Percentiles rank a stretch among this genome's conserved stretches.
phyloP scores from a whole-genome alignment of 2,888 invertebrate genomes.

The Synanthedon formicaeformis region DNA sequence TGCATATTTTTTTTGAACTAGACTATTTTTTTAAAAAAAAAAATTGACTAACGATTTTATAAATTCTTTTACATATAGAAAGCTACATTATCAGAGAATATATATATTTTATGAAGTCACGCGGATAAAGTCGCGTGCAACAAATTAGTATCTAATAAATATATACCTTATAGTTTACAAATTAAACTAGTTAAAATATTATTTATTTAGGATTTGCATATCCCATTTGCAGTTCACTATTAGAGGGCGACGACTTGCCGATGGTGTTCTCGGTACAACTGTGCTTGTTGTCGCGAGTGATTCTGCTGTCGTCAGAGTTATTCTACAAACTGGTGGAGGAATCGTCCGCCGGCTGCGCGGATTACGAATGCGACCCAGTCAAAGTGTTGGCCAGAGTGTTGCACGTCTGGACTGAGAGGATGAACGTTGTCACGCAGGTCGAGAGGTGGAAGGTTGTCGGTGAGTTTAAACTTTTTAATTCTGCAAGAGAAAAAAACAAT shows the following conservation, averaged over 20 bases:
- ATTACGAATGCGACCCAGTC: conserved; percentile 69
- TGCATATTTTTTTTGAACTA: not conserved
- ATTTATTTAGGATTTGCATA: too few species aligned
- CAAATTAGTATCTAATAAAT: too few species aligned
- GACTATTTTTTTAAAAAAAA: not conserved
- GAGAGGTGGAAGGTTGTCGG: conserved; percentile 87
- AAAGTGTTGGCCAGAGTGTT: conserved; percentile 78
- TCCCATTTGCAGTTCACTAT: conserved; percentile 68
- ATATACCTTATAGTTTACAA: too few species aligned
- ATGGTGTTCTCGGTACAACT: conserved; percentile 83
- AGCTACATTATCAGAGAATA: too few species aligned
- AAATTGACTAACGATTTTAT: too few species aligned
- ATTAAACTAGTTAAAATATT: too few species aligned
- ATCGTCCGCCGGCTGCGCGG: conserved; percentile 45
- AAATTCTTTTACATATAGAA: not conserved
- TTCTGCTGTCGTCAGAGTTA: conserved; percentile 76
- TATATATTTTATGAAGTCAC: too few species aligned
- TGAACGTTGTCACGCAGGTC: conserved; percentile 81
- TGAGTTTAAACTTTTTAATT: conserved; percentile 28
- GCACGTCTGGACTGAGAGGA: conserved; percentile 83
- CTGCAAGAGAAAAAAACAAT: too few species aligned
- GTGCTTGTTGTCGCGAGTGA: conserved; percentile 81
- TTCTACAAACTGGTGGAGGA: conserved; percentile 72
- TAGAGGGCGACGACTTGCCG: conserved; percentile 77
- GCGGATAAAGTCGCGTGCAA: too few species aligned